Base-by-base conservation (phyloP, 2,113 vertebrate genomes). In the Megalops atlanticus region DNA sequence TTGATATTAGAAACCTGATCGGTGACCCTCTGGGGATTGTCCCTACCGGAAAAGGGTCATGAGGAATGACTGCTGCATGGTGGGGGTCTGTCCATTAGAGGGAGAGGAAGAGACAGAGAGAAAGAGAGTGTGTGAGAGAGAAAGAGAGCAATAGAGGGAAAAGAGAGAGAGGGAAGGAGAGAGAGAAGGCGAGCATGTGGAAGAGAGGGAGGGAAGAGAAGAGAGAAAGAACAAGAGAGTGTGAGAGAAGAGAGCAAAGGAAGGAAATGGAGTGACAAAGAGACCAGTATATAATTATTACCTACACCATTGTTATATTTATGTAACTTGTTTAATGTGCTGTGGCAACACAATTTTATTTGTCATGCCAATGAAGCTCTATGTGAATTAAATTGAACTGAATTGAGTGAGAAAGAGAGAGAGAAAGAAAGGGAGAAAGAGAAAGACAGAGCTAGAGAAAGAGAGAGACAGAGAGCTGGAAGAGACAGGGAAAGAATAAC, bases 141-240 rank as follows among this genome's bases (percentile, higher is more conserved):
- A 70, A 54, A 72, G 82, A 83, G 72, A 85, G 76, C 52, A 78
- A 82, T 82, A 83, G 82, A 33, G 47, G n/a, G n/a, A n/a, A n/a
- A n/a, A 54, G 83, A 84, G 74, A 82, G 81, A 76, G 81, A 75
- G 78, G 7, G 76, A 71, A 81, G 82, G 74, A 81, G 82, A 78
- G n/a, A n/a, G n/a, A n/a, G n/a, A n/a, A n/a, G n/a, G n/a, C n/a
- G n/a, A n/a, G n/a, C n/a, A n/a, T n/a, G n/a, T n/a, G n/a, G n/a
- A n/a, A n/a, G n/a, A n/a, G n/a, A n/a, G n/a, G n/a, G n/a, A n/a
- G n/a, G n/a, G n/a, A n/a, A n/a, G n/a, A n/a, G n/a, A n/a, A n/a
- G n/a, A n/a, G n/a, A n/a, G n/a, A n/a, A n/a, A n/a, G n/a, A n/a
- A n/a, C n/a, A n/a, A n/a, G 80, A 78, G 81, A 14, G 77, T 64